phyloP scores from a whole-genome alignment of 2,797 vertebrate genomes.

The Cheirogaleus major region DNA sequence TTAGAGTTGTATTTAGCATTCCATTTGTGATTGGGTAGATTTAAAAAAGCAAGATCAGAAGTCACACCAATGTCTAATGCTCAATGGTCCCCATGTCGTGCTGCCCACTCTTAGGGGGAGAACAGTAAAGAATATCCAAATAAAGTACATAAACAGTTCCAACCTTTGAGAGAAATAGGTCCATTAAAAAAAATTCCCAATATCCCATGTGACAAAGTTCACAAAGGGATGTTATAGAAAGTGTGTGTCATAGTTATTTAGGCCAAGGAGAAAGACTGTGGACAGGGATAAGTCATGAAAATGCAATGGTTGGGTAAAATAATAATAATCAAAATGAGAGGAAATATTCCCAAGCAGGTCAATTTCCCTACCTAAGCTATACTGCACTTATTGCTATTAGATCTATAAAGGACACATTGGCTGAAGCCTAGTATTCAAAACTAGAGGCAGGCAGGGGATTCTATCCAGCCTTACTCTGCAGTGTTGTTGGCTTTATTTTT shows the following conservation, averaged over 20 bases:
- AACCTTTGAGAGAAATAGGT: neutral
- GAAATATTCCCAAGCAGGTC: neutral
- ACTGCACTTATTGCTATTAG: neutral
- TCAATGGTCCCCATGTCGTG: neutral
- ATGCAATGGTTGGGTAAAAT: neutral
- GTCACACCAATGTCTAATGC: neutral
- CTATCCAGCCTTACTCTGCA: slow-evolving; percentile 27
- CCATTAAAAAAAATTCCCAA: neutral
- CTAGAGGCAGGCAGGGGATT: neutral
- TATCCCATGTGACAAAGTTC: neutral
- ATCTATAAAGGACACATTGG: neutral
- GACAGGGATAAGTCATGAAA: neutral
- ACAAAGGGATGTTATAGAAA: neutral
- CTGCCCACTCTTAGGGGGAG: neutral
- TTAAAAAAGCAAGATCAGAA: neutral
- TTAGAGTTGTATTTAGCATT: neutral
- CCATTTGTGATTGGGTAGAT: neutral
- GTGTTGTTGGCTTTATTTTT: slow-evolving; percentile 59
- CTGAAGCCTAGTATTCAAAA: slow-evolving; percentile 1
- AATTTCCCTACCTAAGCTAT: neutral
- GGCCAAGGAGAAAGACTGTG: neutral
- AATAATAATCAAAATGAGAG: neutral
- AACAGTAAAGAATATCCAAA: neutral
- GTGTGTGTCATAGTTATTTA: neutral
- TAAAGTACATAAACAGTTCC: neutral